A percentile compares a stretch with the other conserved stretches of the same genome.
Conservation (phyloP, 2,797 vertebrate genomes). For the Gastrophryne carolinensis region DNA sequence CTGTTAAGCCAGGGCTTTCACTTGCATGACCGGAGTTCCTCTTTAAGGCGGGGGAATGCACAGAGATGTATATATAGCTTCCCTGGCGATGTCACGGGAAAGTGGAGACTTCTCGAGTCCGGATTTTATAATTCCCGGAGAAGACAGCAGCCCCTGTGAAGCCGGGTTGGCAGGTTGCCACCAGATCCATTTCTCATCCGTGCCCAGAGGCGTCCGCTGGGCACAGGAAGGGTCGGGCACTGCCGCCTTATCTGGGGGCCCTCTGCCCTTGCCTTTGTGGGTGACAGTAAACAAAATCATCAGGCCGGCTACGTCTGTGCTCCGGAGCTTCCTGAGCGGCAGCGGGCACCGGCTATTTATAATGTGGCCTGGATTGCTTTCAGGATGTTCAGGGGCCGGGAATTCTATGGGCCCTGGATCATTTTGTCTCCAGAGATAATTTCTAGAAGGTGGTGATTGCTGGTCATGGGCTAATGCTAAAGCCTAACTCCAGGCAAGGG, state of each 20-base stretch:
- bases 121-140: not conserved
- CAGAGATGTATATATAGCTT: not conserved
- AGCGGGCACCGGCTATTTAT: not conserved
- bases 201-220: slow-evolving; percentile 11
- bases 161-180: not conserved
- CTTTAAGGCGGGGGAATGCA: not conserved
- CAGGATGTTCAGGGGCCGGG: not conserved
- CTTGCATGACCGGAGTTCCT: not conserved
- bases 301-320: not conserved
- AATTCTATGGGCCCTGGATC: not conserved
- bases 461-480: too few relatives aligned
- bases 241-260: slow-evolving; percentile 5
- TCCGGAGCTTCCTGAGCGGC: slow-evolving; percentile 22
- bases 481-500: too few relatives aligned
- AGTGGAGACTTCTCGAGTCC: not conserved
- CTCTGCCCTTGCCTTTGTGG: not conserved
- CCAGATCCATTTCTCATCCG: slow-evolving; percentile 12
- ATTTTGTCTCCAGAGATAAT: not conserved
- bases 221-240: slow-evolving; percentile 46
- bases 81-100: slow-evolving; percentile 26
- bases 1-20: too few relatives aligned
- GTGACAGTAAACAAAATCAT: slow-evolving; percentile 34
- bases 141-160: not conserved
- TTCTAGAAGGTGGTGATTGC: too few relatives aligned
- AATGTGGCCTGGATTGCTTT: not conserved